Percentiles rank a stretch among this genome's conserved stretches.
Conservation (phyloP, 2,797 vertebrate genomes). For the Euthynnus affinis region DNA sequence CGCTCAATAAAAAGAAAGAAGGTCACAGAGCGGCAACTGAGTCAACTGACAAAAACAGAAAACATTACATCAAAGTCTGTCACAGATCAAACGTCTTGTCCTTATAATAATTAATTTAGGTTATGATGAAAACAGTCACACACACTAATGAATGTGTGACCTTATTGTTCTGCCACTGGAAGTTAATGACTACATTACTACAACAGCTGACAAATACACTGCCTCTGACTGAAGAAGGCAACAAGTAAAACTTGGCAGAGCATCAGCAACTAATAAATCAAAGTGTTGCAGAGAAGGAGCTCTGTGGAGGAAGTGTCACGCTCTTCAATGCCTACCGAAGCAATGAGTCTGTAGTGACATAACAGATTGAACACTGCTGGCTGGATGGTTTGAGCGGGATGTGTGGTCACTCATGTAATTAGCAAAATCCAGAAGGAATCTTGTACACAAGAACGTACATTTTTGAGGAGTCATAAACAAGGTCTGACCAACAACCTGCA, state of each 20-base stretch:
- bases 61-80: not conserved
- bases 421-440: constrained; percentile 1
- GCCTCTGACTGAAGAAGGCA: not conserved
- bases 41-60: constrained; percentile 15
- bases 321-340: constrained; percentile 30
- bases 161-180: not conserved
- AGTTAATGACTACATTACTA: constrained; percentile 2
- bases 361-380: not conserved
- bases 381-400: constrained; percentile 33
- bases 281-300: not conserved
- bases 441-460: not conserved
- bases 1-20: constrained; percentile 35
- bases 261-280: constrained; percentile 2
- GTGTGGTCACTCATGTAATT: constrained; percentile 1
- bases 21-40: constrained; percentile 42
- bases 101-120: not conserved
- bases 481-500: constrained; percentile 3
- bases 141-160: not conserved
- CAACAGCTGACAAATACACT: not conserved
- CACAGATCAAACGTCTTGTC: not conserved
- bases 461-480: not conserved
- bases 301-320: constrained; percentile 33
- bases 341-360: constrained; percentile 10
- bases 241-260: not conserved
- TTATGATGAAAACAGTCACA: not conserved